Base-by-base conservation (phyloP, 2,888 invertebrate genomes). In the Noctua janthina region DNA sequence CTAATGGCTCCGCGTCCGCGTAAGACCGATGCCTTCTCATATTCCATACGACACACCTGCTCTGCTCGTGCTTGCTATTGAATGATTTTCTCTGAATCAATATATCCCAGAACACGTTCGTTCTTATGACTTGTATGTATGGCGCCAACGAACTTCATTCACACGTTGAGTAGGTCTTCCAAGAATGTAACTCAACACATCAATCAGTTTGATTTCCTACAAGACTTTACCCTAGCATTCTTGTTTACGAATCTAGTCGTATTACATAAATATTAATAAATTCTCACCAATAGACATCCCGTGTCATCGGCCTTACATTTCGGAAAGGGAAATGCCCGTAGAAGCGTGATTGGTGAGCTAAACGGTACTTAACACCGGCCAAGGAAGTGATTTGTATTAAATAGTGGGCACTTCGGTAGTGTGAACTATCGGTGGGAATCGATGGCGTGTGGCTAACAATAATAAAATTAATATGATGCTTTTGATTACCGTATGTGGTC, bases 271-370 rank as follows among this genome's bases (percentile, higher is more conserved):
- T 78, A 76, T 66, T 74, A 77, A 81, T 81, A 64, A 76, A 81
- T 81, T 75, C 81, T 68, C 46, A 77, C 54, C 76, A 75, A 76
- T 79, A 73, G 35, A 82, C 91, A 90, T 93, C 93, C 93, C 91
- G 93, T 91, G 91, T 91, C 93, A 91, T 90, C 92, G 91, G 88
- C 92, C 93, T 88, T 73, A 83, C 79, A 84, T 89, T 91, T 92
- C 88, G 92, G 91, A 91, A 92, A 89, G 90, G 92, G 92, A 93
- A 93, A 92, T 92, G 90, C 87, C 89, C 89, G 87, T 90, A 91
- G 87, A 87, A 71, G 86, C 93, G 93, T 93, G 93, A 92, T 88
- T 83, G 69, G 92, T 81, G 76, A 88, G 71, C 89, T 88, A 91
- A 93, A 88, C 87, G 86, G 76, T 74, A 76, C 82, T 88, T 86